Conservation (phyloP, 2,888 invertebrate genomes). For the Synanthedon tipuliformis region DNA sequence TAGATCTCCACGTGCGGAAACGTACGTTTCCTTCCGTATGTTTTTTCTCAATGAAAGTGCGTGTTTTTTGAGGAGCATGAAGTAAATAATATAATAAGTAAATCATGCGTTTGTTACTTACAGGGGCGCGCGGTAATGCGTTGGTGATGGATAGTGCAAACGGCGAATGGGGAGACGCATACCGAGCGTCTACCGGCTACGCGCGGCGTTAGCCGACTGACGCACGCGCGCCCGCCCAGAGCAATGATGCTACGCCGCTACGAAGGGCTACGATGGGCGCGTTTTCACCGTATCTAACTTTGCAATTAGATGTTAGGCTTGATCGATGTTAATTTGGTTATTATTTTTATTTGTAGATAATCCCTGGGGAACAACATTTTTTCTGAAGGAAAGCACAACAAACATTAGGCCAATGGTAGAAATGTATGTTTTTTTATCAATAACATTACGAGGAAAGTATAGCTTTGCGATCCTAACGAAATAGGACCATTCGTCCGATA, state of each 20-base stretch:
- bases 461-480: too few relatives aligned
- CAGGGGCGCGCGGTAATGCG: constrained; percentile 63
- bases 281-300: constrained; percentile 4
- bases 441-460: too few relatives aligned
- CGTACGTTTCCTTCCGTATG: constrained; percentile 20
- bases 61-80: constrained; percentile 15
- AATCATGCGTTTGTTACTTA: constrained; percentile 32
- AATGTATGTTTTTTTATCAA: too few relatives aligned
- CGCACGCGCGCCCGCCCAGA: constrained; percentile 53
- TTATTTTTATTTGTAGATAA: too few relatives aligned
- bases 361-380: too few relatives aligned
- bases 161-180: constrained; percentile 36
- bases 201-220: constrained; percentile 56
- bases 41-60: neutral
- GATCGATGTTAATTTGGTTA: too few relatives aligned
- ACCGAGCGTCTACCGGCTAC: constrained; percentile 48
- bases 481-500: too few relatives aligned
- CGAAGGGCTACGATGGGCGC: constrained; percentile 27
- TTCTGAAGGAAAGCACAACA: too few relatives aligned
- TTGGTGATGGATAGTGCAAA: constrained; percentile 25
- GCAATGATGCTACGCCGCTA: constrained; percentile 32
- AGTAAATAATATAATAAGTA: constrained; percentile 16
- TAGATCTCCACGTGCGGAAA: constrained; percentile 54
- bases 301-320: too few relatives aligned
- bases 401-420: too few relatives aligned